A percentile compares a stretch with the other conserved stretches of the same genome.
These are phyloP conservation scores for Balearica regulorum DNA, from an alignment of 2,797 vertebrate species.

Conservation along the genomic window DNA sequence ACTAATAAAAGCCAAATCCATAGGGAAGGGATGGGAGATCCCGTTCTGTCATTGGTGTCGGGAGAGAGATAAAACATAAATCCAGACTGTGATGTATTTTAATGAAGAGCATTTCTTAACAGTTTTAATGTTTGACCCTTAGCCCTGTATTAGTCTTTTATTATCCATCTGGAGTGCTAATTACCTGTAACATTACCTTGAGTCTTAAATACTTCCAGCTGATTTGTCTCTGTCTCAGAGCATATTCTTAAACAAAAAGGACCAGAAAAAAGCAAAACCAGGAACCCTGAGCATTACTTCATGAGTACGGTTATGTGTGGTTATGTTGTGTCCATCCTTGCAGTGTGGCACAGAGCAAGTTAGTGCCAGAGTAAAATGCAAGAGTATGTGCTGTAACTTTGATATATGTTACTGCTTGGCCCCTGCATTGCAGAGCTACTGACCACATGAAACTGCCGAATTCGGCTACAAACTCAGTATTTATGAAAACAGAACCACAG, in stretches of 20 bases:
- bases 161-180: slow-evolving; percentile 7
- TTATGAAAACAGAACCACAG: background rate
- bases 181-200: background rate
- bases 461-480: background rate
- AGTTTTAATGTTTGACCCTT: background rate
- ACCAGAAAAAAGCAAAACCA: background rate
- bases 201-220: background rate
- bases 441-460: background rate
- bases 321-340: background rate
- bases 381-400: background rate
- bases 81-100: background rate
- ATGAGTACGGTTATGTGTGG: background rate
- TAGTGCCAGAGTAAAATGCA: background rate
- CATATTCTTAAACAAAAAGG: background rate
- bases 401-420: background rate
- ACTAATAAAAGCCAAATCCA: background rate
- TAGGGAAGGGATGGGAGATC: background rate
- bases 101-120: background rate
- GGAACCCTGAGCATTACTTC: background rate
- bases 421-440: background rate
- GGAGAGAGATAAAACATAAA: background rate
- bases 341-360: background rate
- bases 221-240: background rate
- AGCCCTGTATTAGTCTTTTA: background rate
- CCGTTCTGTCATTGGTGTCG: background rate